Percentiles rank a stretch among this genome's conserved stretches.
These are phyloP conservation scores for Heterotis niloticus DNA, from an alignment of 2,113 vertebrate species.

Conservation along the genomic window DNA sequence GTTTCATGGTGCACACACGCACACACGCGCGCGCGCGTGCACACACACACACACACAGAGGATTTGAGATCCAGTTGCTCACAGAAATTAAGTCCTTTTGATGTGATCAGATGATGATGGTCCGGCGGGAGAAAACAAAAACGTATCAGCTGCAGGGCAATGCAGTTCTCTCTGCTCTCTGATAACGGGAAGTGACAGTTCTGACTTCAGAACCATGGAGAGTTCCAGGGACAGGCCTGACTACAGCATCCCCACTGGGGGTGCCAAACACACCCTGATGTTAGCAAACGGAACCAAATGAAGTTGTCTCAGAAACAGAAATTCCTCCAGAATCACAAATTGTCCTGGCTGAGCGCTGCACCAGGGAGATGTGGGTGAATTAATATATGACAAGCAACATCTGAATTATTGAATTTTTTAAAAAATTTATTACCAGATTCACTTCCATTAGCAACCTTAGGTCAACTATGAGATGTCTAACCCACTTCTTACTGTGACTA, in stretches of 20 bases:
- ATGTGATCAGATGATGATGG: background rate
- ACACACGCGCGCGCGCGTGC: background rate
- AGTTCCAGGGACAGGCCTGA: too few species aligned
- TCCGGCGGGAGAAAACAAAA: background rate
- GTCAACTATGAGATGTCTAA: background rate
- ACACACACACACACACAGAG: background rate
- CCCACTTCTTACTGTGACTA: background rate
- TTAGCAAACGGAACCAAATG: background rate
- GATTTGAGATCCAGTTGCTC: background rate
- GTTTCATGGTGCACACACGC: background rate
- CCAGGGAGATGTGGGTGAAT: background rate
- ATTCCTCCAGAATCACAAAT: background rate
- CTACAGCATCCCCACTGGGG: background rate
- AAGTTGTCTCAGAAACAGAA: background rate
- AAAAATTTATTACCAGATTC: background rate
- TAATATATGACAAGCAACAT: conserved; percentile 2
- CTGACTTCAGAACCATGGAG: background rate
- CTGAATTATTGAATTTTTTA: background rate
- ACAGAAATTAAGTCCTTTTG: conserved; percentile 1
- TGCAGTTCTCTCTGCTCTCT: background rate
- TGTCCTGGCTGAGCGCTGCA: background rate
- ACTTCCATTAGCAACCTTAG: conserved; percentile 9
- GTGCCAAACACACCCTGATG: background rate
- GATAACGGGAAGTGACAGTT: background rate
- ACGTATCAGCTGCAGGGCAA: background rate